Conservation (phyloP, 92 coral and sea anemone species). For the Zoanthus sociatus region DNA sequence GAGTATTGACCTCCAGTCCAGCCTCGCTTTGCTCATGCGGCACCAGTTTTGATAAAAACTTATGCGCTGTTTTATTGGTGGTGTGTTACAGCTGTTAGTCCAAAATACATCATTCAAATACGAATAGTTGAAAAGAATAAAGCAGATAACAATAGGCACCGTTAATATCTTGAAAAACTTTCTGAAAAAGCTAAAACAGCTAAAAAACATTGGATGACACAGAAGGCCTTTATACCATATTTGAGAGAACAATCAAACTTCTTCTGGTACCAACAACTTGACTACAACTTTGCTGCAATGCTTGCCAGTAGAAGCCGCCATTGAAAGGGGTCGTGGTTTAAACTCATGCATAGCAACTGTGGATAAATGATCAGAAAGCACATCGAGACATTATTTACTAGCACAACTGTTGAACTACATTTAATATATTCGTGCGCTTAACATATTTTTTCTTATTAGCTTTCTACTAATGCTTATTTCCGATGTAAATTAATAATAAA, state of each 20-base stretch:
- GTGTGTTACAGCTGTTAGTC: background rate
- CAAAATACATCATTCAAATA: background rate
- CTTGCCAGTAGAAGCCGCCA: too few species aligned
- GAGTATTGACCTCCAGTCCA: slow-evolving; percentile 83
- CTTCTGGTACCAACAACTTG: background rate
- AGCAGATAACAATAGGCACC: background rate
- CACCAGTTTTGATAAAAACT: slow-evolving; percentile 79
- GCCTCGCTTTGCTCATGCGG: slow-evolving; percentile 69
- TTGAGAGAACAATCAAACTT: background rate
- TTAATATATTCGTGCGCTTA: too few species aligned
- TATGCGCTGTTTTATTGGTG: slow-evolving; percentile 20
- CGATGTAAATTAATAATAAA: too few species aligned
- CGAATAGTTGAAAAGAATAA: background rate
- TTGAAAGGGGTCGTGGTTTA: too few species aligned
- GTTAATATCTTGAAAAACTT: background rate
- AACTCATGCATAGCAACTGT: too few species aligned
- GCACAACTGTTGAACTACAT: too few species aligned
- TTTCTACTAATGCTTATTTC: too few species aligned
- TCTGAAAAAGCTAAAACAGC: background rate
- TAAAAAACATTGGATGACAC: background rate
- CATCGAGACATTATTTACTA: too few species aligned
- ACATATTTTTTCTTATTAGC: too few species aligned
- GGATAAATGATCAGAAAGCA: too few species aligned
- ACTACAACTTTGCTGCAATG: background rate
- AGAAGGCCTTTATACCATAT: background rate